Percentiles rank a stretch among this genome's conserved stretches.
Conservation (phyloP, 2,888 invertebrate genomes). For the Drosophila siamana region DNA sequence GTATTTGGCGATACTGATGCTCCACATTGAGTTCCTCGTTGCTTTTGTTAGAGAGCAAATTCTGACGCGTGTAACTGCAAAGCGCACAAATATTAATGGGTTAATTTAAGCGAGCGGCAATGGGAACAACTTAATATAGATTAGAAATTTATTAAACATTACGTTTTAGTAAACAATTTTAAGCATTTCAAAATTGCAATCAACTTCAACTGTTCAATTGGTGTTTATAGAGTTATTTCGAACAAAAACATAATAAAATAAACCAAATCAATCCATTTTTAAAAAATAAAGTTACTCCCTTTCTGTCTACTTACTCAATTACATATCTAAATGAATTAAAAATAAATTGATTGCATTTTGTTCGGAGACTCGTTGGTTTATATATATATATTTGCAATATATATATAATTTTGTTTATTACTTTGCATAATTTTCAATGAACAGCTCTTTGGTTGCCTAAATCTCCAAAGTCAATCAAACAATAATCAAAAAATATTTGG, state of each 20-base stretch:
- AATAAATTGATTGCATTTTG: constrained; percentile 29
- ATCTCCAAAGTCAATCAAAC: constrained; percentile 23
- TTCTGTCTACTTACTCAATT: constrained; percentile 40
- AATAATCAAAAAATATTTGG: constrained; percentile 34
- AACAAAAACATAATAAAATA: not conserved
- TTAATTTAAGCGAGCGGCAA: constrained; percentile 63
- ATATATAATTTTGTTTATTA: constrained; percentile 42
- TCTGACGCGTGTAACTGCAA: constrained; percentile 94
- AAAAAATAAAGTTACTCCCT: not conserved
- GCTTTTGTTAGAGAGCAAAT: constrained; percentile 91
- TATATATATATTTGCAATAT: constrained; percentile 7
- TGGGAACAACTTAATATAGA: not conserved
- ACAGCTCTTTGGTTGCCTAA: constrained; percentile 45
- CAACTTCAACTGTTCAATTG: not conserved
- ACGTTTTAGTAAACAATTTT: constrained; percentile 8
- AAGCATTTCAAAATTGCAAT: not conserved
- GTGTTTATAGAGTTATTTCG: not conserved
- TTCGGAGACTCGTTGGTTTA: constrained; percentile 24
- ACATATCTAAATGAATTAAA: constrained; percentile 7
- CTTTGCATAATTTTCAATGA: constrained; percentile 39
- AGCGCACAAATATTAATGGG: constrained; percentile 69
- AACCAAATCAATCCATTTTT: not conserved
- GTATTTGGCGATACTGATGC: constrained; percentile 84
- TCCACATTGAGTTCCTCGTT: constrained; percentile 87
- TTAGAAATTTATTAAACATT: constrained; percentile 3